phyloP scores from a whole-genome alignment of 1,140 invertebrate species.

The Bombus pascuorum region DNA sequence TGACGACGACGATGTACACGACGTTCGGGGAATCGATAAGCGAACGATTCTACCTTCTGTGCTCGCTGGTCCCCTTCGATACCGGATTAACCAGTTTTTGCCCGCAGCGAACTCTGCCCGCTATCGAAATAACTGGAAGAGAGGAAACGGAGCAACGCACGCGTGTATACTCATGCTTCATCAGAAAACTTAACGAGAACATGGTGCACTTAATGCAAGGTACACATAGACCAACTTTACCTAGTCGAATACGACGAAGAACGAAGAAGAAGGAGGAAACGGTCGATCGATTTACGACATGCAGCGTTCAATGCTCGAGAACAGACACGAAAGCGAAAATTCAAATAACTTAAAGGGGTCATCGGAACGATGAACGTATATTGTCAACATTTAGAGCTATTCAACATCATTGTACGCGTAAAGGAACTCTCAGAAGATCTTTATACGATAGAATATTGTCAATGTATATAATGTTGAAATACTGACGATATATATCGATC shows the following conservation, averaged over 20 bases:
- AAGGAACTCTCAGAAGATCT: no score
- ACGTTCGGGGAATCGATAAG: slow-evolving; percentile 37
- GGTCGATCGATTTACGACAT: no score
- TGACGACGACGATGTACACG: not conserved
- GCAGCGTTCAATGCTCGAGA: no score
- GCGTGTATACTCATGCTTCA: not conserved
- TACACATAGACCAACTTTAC: not conserved
- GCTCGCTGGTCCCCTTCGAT: not conserved
- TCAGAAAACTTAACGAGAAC: not conserved
- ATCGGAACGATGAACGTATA: no score
- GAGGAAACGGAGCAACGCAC: not conserved
- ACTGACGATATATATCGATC: no score
- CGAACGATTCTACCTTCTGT: slow-evolving; percentile 17
- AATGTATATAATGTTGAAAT: no score
- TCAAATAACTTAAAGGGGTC: no score
- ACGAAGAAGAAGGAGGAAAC: not conserved
- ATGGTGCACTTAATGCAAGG: not conserved
- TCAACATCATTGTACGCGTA: no score
- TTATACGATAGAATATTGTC: no score
- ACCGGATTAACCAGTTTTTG: slow-evolving; percentile 49
- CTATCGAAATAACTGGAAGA: slow-evolving; percentile 18
- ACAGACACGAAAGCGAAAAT: no score
- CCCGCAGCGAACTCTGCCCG: slow-evolving; percentile 9
- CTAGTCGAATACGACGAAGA: not conserved
- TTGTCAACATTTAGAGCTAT: no score